Conservation (phyloP, 2,888 invertebrate species). For the Papilio protenor region DNA sequence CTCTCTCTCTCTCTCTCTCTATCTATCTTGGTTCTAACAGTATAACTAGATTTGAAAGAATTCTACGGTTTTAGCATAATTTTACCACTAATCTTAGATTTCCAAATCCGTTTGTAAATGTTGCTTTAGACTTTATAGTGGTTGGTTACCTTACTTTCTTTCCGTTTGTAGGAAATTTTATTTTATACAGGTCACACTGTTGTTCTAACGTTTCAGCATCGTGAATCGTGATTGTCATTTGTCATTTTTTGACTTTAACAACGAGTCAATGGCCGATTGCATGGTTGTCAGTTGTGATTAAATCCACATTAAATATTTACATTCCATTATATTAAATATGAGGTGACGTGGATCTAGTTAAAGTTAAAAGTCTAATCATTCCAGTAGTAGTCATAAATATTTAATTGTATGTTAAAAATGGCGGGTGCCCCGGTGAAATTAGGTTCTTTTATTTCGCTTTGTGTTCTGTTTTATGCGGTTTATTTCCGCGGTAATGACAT, state of each 20-base stretch:
- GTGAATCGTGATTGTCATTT: neutral
- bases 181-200: neutral
- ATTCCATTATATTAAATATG: conserved; percentile 60
- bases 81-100: too few relatives aligned
- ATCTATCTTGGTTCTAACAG: too few relatives aligned
- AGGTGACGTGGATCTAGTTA: conserved; percentile 70
- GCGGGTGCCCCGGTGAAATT: conserved; percentile 73
- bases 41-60: too few relatives aligned
- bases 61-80: too few relatives aligned
- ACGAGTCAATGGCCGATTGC: conserved; percentile 46
- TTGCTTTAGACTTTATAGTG: neutral
- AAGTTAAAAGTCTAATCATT: conserved; percentile 65
- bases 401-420: conserved; percentile 61
- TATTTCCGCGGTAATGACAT: conserved; percentile 70
- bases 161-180: neutral
- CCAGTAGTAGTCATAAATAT: conserved; percentile 57
- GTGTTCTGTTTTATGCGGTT: conserved; percentile 71
- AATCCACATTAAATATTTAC: conserved; percentile 53
- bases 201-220: neutral
- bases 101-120: neutral
- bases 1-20: too few relatives aligned
- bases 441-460: conserved; percentile 72
- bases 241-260: conserved; percentile 40
- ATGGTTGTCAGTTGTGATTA: conserved; percentile 43
- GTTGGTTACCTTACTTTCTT: neutral